phyloP scores from a whole-genome alignment of 2,888 invertebrate genomes.

The Embidobia sp. region DNA sequence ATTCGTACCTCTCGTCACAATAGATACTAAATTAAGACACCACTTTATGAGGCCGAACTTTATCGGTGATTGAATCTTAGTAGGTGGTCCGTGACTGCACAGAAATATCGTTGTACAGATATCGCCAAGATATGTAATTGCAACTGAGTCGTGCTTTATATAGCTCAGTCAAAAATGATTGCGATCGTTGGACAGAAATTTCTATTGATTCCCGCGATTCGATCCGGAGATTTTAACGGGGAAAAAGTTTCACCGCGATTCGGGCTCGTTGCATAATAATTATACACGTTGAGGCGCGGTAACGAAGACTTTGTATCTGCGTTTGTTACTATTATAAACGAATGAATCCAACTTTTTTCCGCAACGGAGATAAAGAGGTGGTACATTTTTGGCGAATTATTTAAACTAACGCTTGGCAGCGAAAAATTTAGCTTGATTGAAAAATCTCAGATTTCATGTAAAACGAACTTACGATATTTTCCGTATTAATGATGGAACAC shows the following conservation, averaged over 20 bases:
- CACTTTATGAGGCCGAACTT: slow-evolving; percentile 45
- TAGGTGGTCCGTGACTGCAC: slow-evolving; percentile 65
- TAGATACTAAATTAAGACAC: slow-evolving; percentile 62
- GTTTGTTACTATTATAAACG: slow-evolving; percentile 1
- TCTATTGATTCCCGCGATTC: slow-evolving; percentile 39
- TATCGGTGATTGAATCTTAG: slow-evolving; percentile 67
- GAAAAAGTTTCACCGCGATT: background rate
- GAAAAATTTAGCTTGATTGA: background rate
- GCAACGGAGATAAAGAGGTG: background rate
- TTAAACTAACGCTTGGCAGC: background rate
- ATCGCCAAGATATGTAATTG: slow-evolving; percentile 63
- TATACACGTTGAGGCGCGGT: background rate
- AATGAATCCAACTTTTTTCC: background rate
- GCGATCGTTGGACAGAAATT: slow-evolving; percentile 20
- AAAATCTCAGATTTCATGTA: slow-evolving; percentile 3
- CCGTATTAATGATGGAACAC: slow-evolving; percentile 3
- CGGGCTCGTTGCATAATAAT: background rate
- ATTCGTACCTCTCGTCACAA: slow-evolving; percentile 38
- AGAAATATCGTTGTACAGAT: slow-evolving; percentile 63
- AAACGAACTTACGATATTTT: background rate
- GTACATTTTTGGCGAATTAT: background rate
- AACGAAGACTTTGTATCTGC: background rate
- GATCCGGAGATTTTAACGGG: slow-evolving; percentile 11
- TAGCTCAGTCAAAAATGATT: slow-evolving; percentile 48
- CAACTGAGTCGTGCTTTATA: slow-evolving; percentile 51